Percentiles rank a stretch among this genome's conserved stretches.
These are phyloP conservation scores for Coluber constrictor DNA, from an alignment of 2,797 vertebrate species.

Conservation along the genomic window DNA sequence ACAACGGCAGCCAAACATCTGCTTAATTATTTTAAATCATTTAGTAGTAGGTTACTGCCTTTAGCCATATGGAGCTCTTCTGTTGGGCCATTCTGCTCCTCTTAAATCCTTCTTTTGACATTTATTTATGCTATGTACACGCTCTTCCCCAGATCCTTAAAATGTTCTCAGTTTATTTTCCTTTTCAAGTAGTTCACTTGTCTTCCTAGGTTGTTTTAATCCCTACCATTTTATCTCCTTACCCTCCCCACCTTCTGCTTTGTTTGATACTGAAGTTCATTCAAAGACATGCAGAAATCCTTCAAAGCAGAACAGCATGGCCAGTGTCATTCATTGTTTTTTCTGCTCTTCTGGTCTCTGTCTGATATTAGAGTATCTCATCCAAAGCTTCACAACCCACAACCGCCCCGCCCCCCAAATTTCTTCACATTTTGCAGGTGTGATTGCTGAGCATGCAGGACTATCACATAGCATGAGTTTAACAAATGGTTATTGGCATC, in stretches of 20 bases:
- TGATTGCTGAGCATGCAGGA: not conserved
- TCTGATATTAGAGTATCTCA: not conserved
- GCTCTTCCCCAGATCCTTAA: not conserved
- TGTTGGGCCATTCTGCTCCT: not conserved
- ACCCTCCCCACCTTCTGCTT: not conserved
- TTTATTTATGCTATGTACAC: not conserved
- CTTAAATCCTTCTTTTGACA: not conserved
- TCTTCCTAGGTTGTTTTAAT: not conserved
- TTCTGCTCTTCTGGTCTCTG: not conserved
- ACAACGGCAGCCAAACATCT: not conserved
- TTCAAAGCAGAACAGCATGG: not conserved
- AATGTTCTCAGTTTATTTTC: not conserved
- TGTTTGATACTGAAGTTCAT: not conserved
- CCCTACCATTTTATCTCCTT: not conserved
- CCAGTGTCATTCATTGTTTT: not conserved
- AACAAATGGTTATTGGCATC: not conserved
- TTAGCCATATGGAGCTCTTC: not conserved
- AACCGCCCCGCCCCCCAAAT: not conserved
- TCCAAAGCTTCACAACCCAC: not conserved
- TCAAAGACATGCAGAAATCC: not conserved
- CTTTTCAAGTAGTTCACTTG: not conserved
- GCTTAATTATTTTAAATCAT: not conserved
- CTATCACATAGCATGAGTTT: not conserved
- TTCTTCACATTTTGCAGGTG: not conserved
- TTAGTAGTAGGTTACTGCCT: not conserved